Evolutionary conservation across 2,797 vertebrate genomes (phyloP), one percentile per base, ranked within the genome.

Genomic region (Malurus splendens): DNA sequence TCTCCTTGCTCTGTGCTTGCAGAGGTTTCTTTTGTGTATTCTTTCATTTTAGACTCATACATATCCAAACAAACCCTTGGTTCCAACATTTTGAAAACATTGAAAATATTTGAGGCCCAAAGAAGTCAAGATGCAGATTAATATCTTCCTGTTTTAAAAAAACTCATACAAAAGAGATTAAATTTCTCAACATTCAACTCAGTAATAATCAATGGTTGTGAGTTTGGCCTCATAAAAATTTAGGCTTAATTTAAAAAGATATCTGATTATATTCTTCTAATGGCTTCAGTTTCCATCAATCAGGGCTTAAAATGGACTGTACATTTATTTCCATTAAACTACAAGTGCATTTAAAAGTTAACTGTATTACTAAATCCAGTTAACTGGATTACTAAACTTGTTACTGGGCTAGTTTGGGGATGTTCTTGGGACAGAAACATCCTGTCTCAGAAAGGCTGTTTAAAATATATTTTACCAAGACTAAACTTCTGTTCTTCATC

Each of bases 11-110:
- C 5, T 76, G 5, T 38, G 7, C 19, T 51, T 79, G 15, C 9
- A 74, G 32, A 12, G 24, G 12, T 23, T 64, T 54, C 13, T 78
- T 71, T 68, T 30, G 13, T 27, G 17, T 4, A 54, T 71, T 71
- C 14, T 33, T 85, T 80, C 10, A 7, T 70, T 90, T 82, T 24
- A 10, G 27, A 51, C 32, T 42, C 12, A 13, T 4, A 7, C 11
- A 12, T 1, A 2, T 0, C 3, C 4, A 42, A 14, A 24, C 7
- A 44, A 72, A 51, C 7, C 30, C 16, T 51, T 55, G 7, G 5
- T 24, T 67, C 24, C 23, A 48, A 38, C 3, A 36, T 23, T 75
- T 67, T 39, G 12, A 41, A 82, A 75, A 67, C 60, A 60, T 5
- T 1, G 41, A 60, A 61, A 51, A 33, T 33, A 71, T 48, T 3